Evolutionary conservation across 2,113 vertebrate genomes (phyloP).

Genomic region (Progne subis): DNA sequence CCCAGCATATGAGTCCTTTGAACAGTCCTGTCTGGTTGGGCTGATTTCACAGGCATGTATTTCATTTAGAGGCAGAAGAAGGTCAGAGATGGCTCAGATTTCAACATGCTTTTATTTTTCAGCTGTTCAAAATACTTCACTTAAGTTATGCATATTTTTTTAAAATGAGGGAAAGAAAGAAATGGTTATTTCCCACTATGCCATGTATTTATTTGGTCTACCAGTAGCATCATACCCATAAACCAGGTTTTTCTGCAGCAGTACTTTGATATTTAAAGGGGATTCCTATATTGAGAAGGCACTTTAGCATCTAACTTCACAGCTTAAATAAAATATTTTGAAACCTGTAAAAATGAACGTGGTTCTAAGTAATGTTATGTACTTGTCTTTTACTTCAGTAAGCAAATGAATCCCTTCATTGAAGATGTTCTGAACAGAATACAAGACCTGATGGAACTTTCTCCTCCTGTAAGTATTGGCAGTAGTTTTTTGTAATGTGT

Average conservation of each 20-base stretch:
- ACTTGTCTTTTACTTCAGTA: slow-evolving; percentile 73
- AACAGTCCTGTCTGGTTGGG: background rate
- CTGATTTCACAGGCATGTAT: background rate
- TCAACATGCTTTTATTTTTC: background rate
- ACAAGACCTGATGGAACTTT: slow-evolving; percentile 93
- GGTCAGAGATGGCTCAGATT: background rate
- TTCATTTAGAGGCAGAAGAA: background rate
- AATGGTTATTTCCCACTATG: background rate
- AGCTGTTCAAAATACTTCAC: background rate
- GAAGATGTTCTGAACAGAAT: slow-evolving; percentile 95
- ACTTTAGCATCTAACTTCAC: background rate
- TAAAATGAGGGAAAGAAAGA: background rate
- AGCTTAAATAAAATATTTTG: background rate
- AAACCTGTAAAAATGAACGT: background rate
- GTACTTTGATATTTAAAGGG: background rate
- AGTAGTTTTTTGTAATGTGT: background rate
- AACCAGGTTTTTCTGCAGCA: background rate
- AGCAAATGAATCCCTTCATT: slow-evolving; percentile 95
- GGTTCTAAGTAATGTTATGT: background rate
- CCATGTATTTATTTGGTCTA: background rate
- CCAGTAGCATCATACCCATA: background rate
- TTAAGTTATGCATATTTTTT: background rate
- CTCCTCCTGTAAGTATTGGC: slow-evolving; percentile 86
- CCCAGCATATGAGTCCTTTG: background rate
- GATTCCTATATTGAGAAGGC: background rate